phyloP scores from a whole-genome alignment of 2,888 invertebrate species.

The Plagodis dolabraria region DNA sequence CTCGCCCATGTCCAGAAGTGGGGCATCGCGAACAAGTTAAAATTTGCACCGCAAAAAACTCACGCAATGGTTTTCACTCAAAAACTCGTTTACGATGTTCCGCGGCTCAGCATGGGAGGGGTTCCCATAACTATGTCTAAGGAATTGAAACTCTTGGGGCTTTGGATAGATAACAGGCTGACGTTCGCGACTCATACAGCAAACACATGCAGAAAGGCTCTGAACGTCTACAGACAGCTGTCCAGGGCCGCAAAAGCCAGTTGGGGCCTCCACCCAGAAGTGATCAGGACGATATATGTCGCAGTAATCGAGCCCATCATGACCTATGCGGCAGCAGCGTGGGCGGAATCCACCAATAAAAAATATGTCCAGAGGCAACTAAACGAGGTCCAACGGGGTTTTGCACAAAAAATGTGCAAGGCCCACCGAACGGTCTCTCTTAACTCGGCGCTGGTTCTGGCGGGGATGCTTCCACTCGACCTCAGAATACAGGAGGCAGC shows the following conservation, averaged over 20 bases:
- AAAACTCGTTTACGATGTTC: background rate
- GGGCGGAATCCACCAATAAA: conserved; percentile 3
- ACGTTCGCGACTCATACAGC: background rate
- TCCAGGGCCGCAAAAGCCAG: background rate
- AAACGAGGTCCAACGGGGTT: conserved; percentile 17
- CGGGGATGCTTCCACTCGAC: conserved; percentile 22
- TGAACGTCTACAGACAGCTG: conserved; percentile 3
- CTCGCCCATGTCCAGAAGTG: conserved; percentile 4
- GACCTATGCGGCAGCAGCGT: conserved; percentile 7
- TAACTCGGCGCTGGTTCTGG: conserved; percentile 21
- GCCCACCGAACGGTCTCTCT: conserved; percentile 29
- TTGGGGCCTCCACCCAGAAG: conserved; percentile 13
- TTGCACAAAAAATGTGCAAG: conserved; percentile 23
- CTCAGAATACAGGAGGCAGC: conserved; percentile 17
- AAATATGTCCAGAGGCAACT: conserved; percentile 5
- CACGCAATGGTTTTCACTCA: background rate
- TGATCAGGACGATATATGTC: conserved; percentile 6
- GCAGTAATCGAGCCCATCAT: conserved; percentile 13
- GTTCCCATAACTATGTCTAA: background rate
- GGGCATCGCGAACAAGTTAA: conserved; percentile 3
- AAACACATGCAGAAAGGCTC: background rate
- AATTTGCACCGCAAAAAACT: conserved; percentile 4
- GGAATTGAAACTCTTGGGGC: conserved; percentile 2
- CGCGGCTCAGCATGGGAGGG: conserved; percentile 1
- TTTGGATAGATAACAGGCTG: background rate